Base-by-base conservation (phyloP, 2,113 vertebrate species). In the Dunckerocampus dactyliophorus region DNA sequence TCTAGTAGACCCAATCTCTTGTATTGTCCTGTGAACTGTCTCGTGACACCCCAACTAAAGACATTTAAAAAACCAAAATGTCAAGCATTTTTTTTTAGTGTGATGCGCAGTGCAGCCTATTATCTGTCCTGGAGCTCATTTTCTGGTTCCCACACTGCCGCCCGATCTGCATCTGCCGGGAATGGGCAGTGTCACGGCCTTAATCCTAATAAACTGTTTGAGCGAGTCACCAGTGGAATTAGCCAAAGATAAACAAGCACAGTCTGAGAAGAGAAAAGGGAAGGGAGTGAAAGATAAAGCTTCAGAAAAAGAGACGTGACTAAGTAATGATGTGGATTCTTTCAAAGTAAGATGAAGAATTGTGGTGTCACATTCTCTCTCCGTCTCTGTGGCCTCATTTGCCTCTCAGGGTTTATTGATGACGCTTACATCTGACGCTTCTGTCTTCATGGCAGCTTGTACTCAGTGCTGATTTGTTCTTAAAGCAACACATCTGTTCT, bases 121-220 rank as follows among this genome's bases (percentile, higher is more conserved):
- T 79, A 81, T 85, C 76, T 75, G 76, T 68, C 81, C 77, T 39
- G 71, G 55, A 80, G 76, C 83, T 83, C 71, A 83, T 85, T 85
- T 85, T 83, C 81, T 79, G 68, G 73, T 85, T 87, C 86, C 83
- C 81, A 85, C 86, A 80, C 81, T 81, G 67, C 65, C 69, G 71
- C 80, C 75, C 62, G 73, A 80, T 85, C 75, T 69, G 54, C 80
- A 82, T 84, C 74, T 76, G 75, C 80, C 76, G 76, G 78, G 74
- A 73, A 39, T 73, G 62, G 79, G 31, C 67, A 59, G 74, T 75
- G 77, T 83, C 79, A 76, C 39, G 61, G 50, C 69, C 66, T 56
- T 87, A 87, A 87, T 88, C 84, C 86, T 85, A 83, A 83, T 84
- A 77, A 85, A 84, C 84, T 80, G 68, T 81, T 76, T 74, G 69